Conservation (phyloP, 2,797 vertebrate genomes). For the Poeciliopsis gracilis region DNA sequence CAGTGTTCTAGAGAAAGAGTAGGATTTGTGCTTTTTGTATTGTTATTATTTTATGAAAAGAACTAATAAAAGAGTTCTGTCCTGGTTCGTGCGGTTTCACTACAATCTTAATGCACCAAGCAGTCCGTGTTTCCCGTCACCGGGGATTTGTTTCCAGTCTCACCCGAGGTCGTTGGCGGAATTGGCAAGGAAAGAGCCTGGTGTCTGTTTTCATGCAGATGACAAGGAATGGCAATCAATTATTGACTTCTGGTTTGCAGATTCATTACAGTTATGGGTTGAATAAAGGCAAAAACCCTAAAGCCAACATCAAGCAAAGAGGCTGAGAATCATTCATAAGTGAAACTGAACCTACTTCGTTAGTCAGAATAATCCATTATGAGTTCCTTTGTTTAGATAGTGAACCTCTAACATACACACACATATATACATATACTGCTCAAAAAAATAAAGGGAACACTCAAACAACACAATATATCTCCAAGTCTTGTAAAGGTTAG, state of each 20-base stretch:
- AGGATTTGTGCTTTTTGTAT: conserved; percentile 29
- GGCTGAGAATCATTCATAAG: conserved; percentile 15
- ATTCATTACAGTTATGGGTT: conserved; percentile 56
- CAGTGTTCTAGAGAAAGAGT: conserved; percentile 15
- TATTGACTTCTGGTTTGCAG: conserved; percentile 44
- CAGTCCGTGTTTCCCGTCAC: conserved; percentile 22
- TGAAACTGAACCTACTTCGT: conserved; percentile 9
- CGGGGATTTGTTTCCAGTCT: conserved; percentile 43
- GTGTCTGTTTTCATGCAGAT: conserved; percentile 40
- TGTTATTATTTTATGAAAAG: conserved; percentile 31
- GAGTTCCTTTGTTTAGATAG: background rate
- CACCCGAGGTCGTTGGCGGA: conserved; percentile 47
- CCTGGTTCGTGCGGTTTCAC: conserved; percentile 32
- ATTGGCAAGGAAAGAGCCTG: conserved; percentile 33
- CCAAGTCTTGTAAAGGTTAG: background rate
- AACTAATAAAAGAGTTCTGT: conserved; percentile 39
- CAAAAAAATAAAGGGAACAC: too few species aligned
- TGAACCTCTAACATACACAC: background rate
- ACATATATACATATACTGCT: too few species aligned
- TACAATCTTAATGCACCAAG: conserved; percentile 54
- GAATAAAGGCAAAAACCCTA: conserved; percentile 45
- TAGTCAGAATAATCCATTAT: background rate
- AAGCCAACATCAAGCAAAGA: conserved; percentile 44
- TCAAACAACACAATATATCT: too few species aligned
- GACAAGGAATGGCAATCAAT: conserved; percentile 23